These are phyloP conservation scores for Sialia sialis DNA, from an alignment of 2,113 vertebrate species.

Conservation along the genomic window DNA sequence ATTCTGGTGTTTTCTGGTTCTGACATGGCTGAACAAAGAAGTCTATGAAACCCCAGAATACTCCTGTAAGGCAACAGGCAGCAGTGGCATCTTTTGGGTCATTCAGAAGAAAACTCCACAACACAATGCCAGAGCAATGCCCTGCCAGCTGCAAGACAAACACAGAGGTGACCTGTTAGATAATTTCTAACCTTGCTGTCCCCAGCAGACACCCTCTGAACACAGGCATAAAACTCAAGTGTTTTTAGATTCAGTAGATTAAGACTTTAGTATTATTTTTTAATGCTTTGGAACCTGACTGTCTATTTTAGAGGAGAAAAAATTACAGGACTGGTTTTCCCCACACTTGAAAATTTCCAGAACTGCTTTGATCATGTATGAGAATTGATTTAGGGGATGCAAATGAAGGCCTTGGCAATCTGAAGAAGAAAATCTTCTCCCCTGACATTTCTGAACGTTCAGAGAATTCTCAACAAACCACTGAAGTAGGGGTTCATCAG, in stretches of 20 bases:
- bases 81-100: background rate
- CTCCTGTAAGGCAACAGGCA: background rate
- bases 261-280: background rate
- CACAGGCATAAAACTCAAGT: background rate
- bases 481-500: slow-evolving; percentile 11
- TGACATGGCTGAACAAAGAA: background rate
- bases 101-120: background rate
- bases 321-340: background rate
- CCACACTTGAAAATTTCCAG: background rate
- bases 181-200: background rate
- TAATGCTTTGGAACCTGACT: background rate
- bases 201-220: background rate
- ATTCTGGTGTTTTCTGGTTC: background rate
- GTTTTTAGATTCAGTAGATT: background rate
- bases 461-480: slow-evolving; percentile 43
- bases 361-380: slow-evolving; percentile 38
- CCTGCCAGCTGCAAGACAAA: background rate
- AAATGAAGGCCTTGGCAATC: slow-evolving; percentile 48
- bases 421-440: slow-evolving; percentile 35
- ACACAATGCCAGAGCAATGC: background rate
- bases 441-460: slow-evolving; percentile 24
- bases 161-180: background rate
- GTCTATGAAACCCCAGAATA: background rate
- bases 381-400: slow-evolving; percentile 54
- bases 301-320: background rate